A percentile compares a stretch with the other conserved stretches of the same genome.
These are phyloP conservation scores for Zaprionus taronus DNA, from an alignment of 1,140 invertebrate species.

Conservation along the genomic window DNA sequence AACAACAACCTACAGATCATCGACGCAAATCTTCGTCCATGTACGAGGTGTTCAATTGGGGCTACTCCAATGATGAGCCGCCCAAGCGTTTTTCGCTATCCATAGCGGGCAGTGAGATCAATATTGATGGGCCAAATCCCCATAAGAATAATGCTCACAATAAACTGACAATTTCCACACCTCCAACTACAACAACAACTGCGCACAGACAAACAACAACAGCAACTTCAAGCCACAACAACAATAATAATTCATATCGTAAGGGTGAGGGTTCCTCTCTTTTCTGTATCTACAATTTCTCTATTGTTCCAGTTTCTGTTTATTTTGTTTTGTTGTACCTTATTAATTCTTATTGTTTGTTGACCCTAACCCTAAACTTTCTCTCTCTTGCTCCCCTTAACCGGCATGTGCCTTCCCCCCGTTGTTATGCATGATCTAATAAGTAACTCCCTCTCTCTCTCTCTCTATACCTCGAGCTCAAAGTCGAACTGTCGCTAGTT, in stretches of 20 bases:
- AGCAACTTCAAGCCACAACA: conserved; percentile 67
- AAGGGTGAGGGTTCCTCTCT: conserved; percentile 75
- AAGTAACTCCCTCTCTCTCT: background rate
- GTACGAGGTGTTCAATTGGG: conserved; percentile 92
- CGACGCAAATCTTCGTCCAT: conserved; percentile 88
- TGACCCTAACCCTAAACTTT: conserved; percentile 10
- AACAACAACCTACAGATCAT: conserved; percentile 72
- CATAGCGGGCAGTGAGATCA: conserved; percentile 80
- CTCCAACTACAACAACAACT: conserved; percentile 46
- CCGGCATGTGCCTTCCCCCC: conserved; percentile 28
- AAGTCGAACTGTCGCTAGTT: conserved; percentile 13
- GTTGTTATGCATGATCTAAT: conserved; percentile 33
- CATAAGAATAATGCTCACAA: conserved; percentile 62
- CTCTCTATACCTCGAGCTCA: background rate
- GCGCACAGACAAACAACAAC: conserved; percentile 55
- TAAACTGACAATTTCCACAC: conserved; percentile 55
- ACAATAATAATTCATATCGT: conserved; percentile 79
- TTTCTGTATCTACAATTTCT: conserved; percentile 48
- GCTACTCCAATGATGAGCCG: conserved; percentile 85
- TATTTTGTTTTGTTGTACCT: conserved; percentile 16
- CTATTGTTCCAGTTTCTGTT: conserved; percentile 36
- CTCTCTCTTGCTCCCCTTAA: conserved; percentile 19
- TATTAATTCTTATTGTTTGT: conserved; percentile 27
- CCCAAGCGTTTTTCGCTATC: conserved; percentile 83
- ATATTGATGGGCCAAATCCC: conserved; percentile 80